phyloP scores from a whole-genome alignment of 2,113 vertebrate species.

The Gasterosteus aculeatus region DNA sequence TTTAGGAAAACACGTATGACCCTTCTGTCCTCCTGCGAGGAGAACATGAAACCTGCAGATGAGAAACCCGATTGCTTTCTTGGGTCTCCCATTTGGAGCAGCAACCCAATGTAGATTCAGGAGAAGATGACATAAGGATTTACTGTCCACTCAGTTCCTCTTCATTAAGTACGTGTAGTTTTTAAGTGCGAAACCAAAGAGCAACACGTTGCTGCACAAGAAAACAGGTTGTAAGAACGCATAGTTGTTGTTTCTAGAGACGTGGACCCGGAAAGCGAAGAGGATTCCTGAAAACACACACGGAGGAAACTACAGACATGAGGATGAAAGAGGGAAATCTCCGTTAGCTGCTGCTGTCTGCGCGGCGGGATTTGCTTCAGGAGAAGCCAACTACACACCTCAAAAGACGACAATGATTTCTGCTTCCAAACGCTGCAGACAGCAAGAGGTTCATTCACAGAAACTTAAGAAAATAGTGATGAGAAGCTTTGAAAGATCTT shows the following conservation, averaged over 20 bases:
- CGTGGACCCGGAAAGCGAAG: constrained; percentile 45
- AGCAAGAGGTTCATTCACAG: too few relatives aligned
- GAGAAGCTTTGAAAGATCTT: not conserved
- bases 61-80: constrained; percentile 70
- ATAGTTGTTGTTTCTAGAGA: constrained; percentile 52
- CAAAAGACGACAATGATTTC: constrained; percentile 11
- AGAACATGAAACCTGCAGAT: constrained; percentile 63
- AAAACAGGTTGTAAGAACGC: constrained; percentile 56
- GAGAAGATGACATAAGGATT: constrained; percentile 72
- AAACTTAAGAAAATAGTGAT: not conserved
- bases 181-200: constrained; percentile 51
- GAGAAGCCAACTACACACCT: constrained; percentile 27
- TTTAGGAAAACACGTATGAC: constrained; percentile 50
- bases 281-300: constrained; percentile 57
- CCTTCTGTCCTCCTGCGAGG: constrained; percentile 39
- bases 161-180: constrained; percentile 64
- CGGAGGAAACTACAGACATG: constrained; percentile 32
- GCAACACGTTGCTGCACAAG: constrained; percentile 50
- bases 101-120: constrained; percentile 64
- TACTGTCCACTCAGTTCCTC: constrained; percentile 51
- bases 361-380: constrained; percentile 21
- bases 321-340: constrained; percentile 39
- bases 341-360: constrained; percentile 34
- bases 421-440: not conserved
- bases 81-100: constrained; percentile 53